These are phyloP conservation scores for Ennomos quercinarius DNA, from an alignment of 2,888 invertebrate genomes.

Conservation along the genomic window DNA sequence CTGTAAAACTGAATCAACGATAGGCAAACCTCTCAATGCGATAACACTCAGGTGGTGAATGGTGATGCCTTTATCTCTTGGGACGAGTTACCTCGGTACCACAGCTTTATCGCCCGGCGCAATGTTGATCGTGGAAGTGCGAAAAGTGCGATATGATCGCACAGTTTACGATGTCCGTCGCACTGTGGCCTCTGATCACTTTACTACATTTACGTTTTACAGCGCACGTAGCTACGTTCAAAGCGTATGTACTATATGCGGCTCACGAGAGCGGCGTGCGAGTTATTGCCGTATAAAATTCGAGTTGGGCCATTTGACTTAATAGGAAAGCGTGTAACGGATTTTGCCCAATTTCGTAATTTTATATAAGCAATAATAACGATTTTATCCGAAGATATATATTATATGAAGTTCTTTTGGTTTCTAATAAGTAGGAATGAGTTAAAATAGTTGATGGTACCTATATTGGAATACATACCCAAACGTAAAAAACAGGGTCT, in stretches of 20 bases:
- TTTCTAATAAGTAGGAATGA: neutral
- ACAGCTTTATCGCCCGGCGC: conserved; percentile 39
- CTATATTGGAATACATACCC: no score
- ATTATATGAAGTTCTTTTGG: conserved; percentile 1
- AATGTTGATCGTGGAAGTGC: conserved; percentile 56
- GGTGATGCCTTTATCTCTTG: conserved; percentile 28
- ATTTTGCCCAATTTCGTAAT: conserved; percentile 53
- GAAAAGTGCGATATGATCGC: conserved; percentile 58
- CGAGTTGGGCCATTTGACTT: conserved; percentile 65
- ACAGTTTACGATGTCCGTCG: conserved; percentile 66
- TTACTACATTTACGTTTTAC: conserved; percentile 50
- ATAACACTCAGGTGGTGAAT: conserved; percentile 18
- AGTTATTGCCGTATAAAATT: conserved; percentile 71
- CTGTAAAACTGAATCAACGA: conserved; percentile 28
- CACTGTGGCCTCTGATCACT: conserved; percentile 63
- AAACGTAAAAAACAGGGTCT: no score
- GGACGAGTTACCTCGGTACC: conserved; percentile 28
- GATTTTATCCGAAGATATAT: conserved; percentile 41
- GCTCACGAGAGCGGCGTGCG: conserved; percentile 54
- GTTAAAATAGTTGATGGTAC: no score
- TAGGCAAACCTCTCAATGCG: conserved; percentile 26
- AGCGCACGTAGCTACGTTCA: conserved; percentile 36
- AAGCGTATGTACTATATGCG: conserved; percentile 42
- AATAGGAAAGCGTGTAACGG: conserved; percentile 59
- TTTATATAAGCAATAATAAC: conserved; percentile 44